A percentile compares a stretch with the other conserved stretches of the same genome.
Conservation (phyloP, 2,888 invertebrate genomes). For the Torymus texanus region DNA sequence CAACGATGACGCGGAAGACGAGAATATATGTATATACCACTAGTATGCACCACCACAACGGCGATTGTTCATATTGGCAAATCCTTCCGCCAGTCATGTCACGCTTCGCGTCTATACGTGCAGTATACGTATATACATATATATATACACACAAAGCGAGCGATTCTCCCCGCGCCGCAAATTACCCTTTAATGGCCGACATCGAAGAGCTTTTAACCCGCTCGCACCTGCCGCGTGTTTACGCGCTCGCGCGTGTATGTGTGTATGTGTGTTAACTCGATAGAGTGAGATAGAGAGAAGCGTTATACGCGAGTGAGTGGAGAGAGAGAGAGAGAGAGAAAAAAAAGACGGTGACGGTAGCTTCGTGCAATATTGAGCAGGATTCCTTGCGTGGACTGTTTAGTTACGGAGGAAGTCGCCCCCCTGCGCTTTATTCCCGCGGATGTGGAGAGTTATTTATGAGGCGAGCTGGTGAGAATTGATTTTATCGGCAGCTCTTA, state of each 20-base stretch:
- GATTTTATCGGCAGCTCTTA: not conserved
- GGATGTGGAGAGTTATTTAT: not conserved
- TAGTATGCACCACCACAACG: not conserved
- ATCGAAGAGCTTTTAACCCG: slow-evolving; percentile 46
- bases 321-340: too few relatives aligned
- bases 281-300: too few relatives aligned
- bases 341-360: too few relatives aligned
- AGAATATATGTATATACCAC: not conserved
- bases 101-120: not conserved
- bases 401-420: too few relatives aligned
- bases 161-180: slow-evolving; percentile 23
- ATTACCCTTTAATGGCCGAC: slow-evolving; percentile 48
- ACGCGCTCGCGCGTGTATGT: too few relatives aligned
- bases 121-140: too few relatives aligned
- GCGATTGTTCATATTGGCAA: slow-evolving; percentile 44
- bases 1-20: not conserved
- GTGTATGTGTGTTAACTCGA: too few relatives aligned
- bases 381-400: too few relatives aligned
- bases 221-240: not conserved
- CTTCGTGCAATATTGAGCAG: too few relatives aligned
- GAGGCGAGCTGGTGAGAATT: slow-evolving; percentile 4
- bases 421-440: not conserved
- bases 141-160: not conserved
- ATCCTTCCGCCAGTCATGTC: slow-evolving; percentile 28
- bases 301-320: too few relatives aligned